A percentile compares a stretch with the other conserved stretches of the same genome.
Evolutionary conservation across 2,888 invertebrate genomes (phyloP).

Genomic region (Callinectes sapidus): DNA sequence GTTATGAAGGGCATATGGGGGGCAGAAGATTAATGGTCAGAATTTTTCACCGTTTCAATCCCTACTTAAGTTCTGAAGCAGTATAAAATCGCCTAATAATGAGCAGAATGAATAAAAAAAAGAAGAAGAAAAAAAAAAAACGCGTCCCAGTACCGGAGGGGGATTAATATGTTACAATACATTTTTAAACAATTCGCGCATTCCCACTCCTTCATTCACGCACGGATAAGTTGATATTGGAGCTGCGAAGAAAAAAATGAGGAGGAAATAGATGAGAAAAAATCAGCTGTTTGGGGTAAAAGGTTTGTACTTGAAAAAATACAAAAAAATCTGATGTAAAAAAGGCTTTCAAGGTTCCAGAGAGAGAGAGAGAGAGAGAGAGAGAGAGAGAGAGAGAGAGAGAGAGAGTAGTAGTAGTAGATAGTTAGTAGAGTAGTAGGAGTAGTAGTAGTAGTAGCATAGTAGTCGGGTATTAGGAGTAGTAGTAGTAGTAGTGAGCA

Average conservation of each 20-base stretch:
- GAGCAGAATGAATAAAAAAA: too few relatives aligned
- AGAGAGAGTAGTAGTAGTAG: background rate
- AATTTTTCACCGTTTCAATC: too few relatives aligned
- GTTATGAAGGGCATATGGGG: too few relatives aligned
- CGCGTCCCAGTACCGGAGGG: too few relatives aligned
- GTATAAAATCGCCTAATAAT: background rate
- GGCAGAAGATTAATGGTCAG: too few relatives aligned
- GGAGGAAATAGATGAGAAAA: background rate
- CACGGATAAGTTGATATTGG: background rate
- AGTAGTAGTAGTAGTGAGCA: too few relatives aligned
- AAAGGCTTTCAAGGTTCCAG: too few relatives aligned
- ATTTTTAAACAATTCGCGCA: background rate
- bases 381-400: background rate
- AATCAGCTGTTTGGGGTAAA: background rate
- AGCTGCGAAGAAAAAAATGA: background rate
- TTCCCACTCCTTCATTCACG: background rate
- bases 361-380: slow-evolving; percentile 23
- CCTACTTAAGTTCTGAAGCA: too few relatives aligned
- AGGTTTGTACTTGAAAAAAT: background rate
- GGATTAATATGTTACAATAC: too few relatives aligned
- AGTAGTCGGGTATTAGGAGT: too few relatives aligned
- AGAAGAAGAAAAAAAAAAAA: too few relatives aligned
- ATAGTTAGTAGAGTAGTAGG: background rate
- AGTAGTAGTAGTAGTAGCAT: background rate
- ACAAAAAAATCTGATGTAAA: background rate